Evolutionary conservation across 2,113 vertebrate genomes (phyloP).

Genomic region (Epinephelus fuscoguttatus): DNA sequence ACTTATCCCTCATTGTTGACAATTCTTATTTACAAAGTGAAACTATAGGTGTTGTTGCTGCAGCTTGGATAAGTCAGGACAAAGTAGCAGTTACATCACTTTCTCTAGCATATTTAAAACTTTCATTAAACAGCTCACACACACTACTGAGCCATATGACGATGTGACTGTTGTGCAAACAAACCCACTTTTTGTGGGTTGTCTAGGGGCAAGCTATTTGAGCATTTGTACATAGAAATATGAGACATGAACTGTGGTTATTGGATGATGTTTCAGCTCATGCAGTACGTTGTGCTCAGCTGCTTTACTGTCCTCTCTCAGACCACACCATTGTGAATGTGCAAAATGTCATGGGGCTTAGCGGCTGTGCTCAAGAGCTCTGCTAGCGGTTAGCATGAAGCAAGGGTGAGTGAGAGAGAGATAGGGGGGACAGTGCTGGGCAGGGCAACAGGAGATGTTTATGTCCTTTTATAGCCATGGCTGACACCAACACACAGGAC

Average conservation of each 20-base stretch:
- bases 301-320: conserved; percentile 37
- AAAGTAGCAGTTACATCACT: not conserved
- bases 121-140: not conserved
- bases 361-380: conserved; percentile 66
- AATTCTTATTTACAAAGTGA: not conserved
- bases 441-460: conserved; percentile 74
- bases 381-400: conserved; percentile 66
- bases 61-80: not conserved
- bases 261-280: conserved; percentile 30
- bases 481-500: conserved; percentile 74
- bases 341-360: conserved; percentile 75
- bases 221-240: not conserved
- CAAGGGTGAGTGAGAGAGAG: conserved; percentile 15
- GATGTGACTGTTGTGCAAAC: not conserved
- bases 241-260: not conserved
- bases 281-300: conserved; percentile 27
- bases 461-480: conserved; percentile 88
- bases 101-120: not conserved
- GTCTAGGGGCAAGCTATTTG: not conserved
- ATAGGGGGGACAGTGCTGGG: conserved; percentile 41
- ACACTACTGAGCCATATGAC: not conserved
- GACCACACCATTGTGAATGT: conserved; percentile 58
- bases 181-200: not conserved
- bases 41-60: not conserved
- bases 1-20: not conserved